Percentiles rank a stretch among this genome's conserved stretches.
phyloP scores from a whole-genome alignment of 1,140 invertebrate species.

The Drosophila arawakana region DNA sequence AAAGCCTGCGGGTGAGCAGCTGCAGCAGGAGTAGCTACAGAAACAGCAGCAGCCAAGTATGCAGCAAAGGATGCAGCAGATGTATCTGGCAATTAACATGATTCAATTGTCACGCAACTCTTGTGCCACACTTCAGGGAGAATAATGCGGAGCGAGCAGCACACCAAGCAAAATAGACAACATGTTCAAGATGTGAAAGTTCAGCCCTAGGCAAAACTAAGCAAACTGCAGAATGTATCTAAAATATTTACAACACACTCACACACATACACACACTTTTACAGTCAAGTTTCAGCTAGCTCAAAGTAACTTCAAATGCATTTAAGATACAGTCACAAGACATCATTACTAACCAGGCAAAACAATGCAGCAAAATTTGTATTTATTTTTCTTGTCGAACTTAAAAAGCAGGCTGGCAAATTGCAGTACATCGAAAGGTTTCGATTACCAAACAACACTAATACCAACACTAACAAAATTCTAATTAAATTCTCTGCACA shows the following conservation, averaged over 20 bases:
- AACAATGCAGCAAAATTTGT: constrained; percentile 21
- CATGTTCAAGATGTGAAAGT: constrained; percentile 42
- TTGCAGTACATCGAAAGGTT: constrained; percentile 41
- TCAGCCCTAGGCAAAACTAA: constrained; percentile 61
- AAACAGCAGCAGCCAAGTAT: constrained; percentile 32
- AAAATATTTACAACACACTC: constrained; percentile 57
- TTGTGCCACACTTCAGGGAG: constrained; percentile 74
- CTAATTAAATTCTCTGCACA: constrained; percentile 17
- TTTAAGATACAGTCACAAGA: constrained; percentile 53
- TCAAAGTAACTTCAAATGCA: constrained; percentile 77
- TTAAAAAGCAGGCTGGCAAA: constrained; percentile 13
- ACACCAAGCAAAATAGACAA: constrained; percentile 47
- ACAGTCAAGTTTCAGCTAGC: constrained; percentile 70
- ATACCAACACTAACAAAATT: background rate
- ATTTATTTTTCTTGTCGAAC: constrained; percentile 16
- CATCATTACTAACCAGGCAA: constrained; percentile 38
- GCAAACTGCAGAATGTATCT: constrained; percentile 72
- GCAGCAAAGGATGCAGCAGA: constrained; percentile 58
- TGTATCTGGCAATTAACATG: constrained; percentile 79
- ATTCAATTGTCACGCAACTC: constrained; percentile 78
- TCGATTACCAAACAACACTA: constrained; percentile 18
- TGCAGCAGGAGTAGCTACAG: constrained; percentile 39
- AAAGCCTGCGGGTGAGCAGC: constrained; percentile 59
- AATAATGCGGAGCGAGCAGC: constrained; percentile 23
- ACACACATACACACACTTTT: constrained; percentile 30